A percentile compares a stretch with the other conserved stretches of the same genome.
Evolutionary conservation across 2,797 vertebrate species (phyloP).

Genomic region (Sternarchorhynchus goeldii): DNA sequence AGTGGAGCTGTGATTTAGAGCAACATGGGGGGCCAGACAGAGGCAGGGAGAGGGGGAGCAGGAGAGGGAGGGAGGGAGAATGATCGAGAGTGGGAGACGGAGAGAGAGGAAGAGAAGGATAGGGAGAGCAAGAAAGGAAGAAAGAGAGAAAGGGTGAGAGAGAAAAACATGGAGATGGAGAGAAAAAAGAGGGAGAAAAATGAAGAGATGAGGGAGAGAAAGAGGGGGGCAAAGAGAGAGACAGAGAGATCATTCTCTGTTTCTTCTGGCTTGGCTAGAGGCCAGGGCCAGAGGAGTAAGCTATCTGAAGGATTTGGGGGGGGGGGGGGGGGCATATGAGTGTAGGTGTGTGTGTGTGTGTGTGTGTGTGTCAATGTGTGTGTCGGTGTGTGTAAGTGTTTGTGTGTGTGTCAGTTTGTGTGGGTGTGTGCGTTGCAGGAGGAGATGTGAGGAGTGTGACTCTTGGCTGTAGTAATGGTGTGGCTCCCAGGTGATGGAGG

Average conservation of each 20-base stretch:
- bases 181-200: too few species aligned
- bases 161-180: constrained; percentile 44
- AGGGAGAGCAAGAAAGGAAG: constrained; percentile 49
- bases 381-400: constrained; percentile 4
- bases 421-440: constrained; percentile 38
- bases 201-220: too few species aligned
- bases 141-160: constrained; percentile 58
- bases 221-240: background rate
- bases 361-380: constrained; percentile 20
- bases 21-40: background rate
- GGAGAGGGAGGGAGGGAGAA: constrained; percentile 10
- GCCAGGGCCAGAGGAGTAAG: constrained; percentile 62
- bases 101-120: constrained; percentile 29
- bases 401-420: constrained; percentile 3
- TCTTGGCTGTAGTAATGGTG: constrained; percentile 70
- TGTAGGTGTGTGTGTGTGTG: constrained; percentile 7
- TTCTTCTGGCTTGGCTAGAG: constrained; percentile 61
- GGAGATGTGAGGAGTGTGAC: constrained; percentile 56
- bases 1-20: constrained; percentile 38
- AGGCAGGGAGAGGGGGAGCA: background rate
- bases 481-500: constrained; percentile 76
- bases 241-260: constrained; percentile 64
- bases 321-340: background rate
- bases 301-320: constrained; percentile 56
- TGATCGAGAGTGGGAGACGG: constrained; percentile 55